phyloP scores from a whole-genome alignment of 2,797 vertebrate genomes.

The Merluccius polli region DNA sequence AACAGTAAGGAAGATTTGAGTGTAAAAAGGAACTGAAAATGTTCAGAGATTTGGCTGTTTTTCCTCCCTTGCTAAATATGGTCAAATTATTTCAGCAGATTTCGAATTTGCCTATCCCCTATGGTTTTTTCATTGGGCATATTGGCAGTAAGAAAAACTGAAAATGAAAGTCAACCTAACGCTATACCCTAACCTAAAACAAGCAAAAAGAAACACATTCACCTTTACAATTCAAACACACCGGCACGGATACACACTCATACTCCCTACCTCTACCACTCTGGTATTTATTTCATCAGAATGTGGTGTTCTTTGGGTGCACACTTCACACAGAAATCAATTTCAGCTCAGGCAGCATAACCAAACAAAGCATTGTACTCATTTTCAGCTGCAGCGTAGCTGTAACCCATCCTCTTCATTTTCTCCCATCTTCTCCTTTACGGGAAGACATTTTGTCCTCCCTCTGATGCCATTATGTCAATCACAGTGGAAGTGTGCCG shows the following conservation, averaged over 20 bases:
- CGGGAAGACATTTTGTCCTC: constrained; percentile 77
- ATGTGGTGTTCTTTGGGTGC: constrained; percentile 64
- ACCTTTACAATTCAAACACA: constrained; percentile 5
- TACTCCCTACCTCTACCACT: constrained; percentile 47
- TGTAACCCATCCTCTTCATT: constrained; percentile 62
- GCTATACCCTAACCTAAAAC: neutral
- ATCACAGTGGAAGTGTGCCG: constrained; percentile 65
- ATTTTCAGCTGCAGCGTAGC: constrained; percentile 58
- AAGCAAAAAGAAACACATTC: constrained; percentile 5
- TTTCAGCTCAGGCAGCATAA: constrained; percentile 74
- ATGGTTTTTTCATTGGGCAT: neutral
- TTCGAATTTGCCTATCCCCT: too few species aligned
- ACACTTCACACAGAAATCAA: constrained; percentile 75
- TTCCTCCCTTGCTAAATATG: neutral
- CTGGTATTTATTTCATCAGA: constrained; percentile 74
- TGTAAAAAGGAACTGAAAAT: neutral
- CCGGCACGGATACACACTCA: constrained; percentile 11
- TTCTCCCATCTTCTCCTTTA: constrained; percentile 59
- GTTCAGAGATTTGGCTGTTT: neutral
- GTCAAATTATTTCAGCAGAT: neutral
- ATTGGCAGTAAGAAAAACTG: neutral
- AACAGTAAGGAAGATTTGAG: neutral
- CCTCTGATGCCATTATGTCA: constrained; percentile 72
- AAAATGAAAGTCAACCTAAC: neutral
- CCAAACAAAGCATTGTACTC: constrained; percentile 71